Evolutionary conservation across 35 echinoderm and acorn worm species (phyloP), one percentile per base, ranked within the genome.

Genomic region (Hemicentrotus pulcherrimus): DNA sequence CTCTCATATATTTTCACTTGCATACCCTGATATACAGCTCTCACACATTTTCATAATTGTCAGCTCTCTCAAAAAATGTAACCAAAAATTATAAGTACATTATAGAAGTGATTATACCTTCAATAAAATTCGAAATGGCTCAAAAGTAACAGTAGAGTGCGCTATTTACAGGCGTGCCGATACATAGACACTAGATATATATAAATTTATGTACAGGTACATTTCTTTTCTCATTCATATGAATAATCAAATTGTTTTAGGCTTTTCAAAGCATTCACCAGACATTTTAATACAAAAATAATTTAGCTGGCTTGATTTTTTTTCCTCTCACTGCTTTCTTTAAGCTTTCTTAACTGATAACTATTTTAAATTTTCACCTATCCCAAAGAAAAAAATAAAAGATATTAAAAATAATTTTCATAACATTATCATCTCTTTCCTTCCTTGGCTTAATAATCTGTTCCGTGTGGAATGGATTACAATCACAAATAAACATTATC

Each of bases 51-150:
- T 28, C 91, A 93, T 58, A 50, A 93, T 92, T 92, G 9, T 92
- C 32, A 46, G 31, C 46, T 47, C 90, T 22, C 90, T 91, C 46
- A 93, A 93, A 58, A 50, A 93, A 92, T n/a, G 91, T 31, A 48
- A 93, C 91, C 91, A 47, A 93, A 93, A 93, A 35, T 41, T 47
- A 90, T 90, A 93, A 93, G 91, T 93, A 93, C 91, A 93, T 31
- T 90, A 90, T 90, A 90, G 88, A 90, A 93, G 46, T 58, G 31
- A 46, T 50, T 46, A 30, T 93, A 58, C 91, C 91, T 93, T 93
- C 91, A 93, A 93, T 50, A 93, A 93, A 93, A 93, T 93, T 93
- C 4, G 91, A 93, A 93, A 93, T 93, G 91, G 48, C 48, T 93
- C 91, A 93, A 93, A 93, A 24, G 16, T 31, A 19, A 15, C 28